phyloP scores from a whole-genome alignment of 2,888 invertebrate genomes.

The Ochropacha duplaris region DNA sequence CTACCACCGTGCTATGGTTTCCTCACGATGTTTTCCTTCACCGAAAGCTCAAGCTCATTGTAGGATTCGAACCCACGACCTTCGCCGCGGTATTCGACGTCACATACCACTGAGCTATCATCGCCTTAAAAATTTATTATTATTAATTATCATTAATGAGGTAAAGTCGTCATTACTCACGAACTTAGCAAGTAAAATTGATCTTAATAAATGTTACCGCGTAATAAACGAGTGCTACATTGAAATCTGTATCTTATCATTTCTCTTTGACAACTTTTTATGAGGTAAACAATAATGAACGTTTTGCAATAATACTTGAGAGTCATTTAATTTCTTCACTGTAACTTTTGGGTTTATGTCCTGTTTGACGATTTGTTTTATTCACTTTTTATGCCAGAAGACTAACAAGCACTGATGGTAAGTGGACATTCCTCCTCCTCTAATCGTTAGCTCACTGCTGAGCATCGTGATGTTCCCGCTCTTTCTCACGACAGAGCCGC shows the following conservation, averaged over 20 bases:
- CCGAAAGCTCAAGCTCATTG: too few relatives aligned
- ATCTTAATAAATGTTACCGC: conserved; percentile 44
- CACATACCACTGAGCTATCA: too few relatives aligned
- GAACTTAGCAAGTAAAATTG: conserved; percentile 23
- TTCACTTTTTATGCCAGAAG: not conserved
- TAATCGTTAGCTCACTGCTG: too few relatives aligned
- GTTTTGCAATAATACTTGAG: not conserved
- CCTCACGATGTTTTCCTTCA: too few relatives aligned
- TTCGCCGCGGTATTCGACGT: too few relatives aligned
- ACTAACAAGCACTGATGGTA: not conserved
- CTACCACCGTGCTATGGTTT: too few relatives aligned
- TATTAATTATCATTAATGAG: too few relatives aligned
- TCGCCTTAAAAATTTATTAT: too few relatives aligned
- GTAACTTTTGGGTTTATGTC: not conserved
- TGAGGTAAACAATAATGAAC: conserved; percentile 17
- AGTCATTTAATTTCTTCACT: not conserved
- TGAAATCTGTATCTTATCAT: conserved; percentile 33
- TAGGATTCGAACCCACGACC: too few relatives aligned
- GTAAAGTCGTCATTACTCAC: conserved; percentile 25
- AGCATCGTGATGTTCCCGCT: too few relatives aligned
- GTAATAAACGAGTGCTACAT: conserved; percentile 32
- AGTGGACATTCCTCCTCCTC: too few relatives aligned
- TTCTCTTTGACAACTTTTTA: conserved; percentile 26
- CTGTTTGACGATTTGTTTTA: not conserved
- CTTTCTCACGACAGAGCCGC: too few relatives aligned